Conservation (phyloP, 1,140 invertebrate genomes). For the Neodiprion lecontei region DNA sequence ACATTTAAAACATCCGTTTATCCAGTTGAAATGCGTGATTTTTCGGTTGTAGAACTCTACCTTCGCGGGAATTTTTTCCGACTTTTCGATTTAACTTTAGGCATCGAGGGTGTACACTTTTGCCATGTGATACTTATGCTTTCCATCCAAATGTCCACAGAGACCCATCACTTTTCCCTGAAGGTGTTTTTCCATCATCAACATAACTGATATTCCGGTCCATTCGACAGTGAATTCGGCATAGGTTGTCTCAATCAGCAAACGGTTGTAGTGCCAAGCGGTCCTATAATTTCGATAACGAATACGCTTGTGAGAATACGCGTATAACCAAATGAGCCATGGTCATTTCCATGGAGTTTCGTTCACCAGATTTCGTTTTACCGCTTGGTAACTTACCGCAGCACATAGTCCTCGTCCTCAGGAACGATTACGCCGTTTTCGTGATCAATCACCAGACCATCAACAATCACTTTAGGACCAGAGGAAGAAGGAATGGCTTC, state of each 20-base stretch:
- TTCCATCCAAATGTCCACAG: conserved; percentile 37
- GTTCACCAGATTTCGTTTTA: too few species aligned
- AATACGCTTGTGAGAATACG: background rate
- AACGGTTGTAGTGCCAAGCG: conserved; percentile 13
- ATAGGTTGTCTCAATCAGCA: background rate
- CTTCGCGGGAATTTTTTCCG: too few species aligned
- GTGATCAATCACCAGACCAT: conserved; percentile 30
- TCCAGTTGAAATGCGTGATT: too few species aligned
- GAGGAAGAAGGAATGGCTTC: conserved; percentile 30
- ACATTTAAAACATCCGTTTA: too few species aligned
- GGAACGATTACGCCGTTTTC: conserved; percentile 34
- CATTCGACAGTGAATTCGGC: background rate
- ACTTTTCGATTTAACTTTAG: background rate
- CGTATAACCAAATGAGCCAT: background rate
- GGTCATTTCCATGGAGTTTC: background rate
- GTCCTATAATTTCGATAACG: conserved; percentile 16
- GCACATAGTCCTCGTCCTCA: conserved; percentile 19
- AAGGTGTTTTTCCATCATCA: conserved; percentile 23
- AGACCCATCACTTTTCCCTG: conserved; percentile 35
- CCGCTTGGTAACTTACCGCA: conserved; percentile 33
- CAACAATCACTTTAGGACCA: conserved; percentile 24
- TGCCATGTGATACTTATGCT: conserved; percentile 14
- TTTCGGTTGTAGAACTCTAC: too few species aligned
- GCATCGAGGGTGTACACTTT: background rate
- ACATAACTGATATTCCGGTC: background rate